Percentiles rank a stretch among this genome's conserved stretches.
These are phyloP conservation scores for Drosophila lutescens DNA, from an alignment of 2,888 invertebrate genomes.

Conservation along the genomic window DNA sequence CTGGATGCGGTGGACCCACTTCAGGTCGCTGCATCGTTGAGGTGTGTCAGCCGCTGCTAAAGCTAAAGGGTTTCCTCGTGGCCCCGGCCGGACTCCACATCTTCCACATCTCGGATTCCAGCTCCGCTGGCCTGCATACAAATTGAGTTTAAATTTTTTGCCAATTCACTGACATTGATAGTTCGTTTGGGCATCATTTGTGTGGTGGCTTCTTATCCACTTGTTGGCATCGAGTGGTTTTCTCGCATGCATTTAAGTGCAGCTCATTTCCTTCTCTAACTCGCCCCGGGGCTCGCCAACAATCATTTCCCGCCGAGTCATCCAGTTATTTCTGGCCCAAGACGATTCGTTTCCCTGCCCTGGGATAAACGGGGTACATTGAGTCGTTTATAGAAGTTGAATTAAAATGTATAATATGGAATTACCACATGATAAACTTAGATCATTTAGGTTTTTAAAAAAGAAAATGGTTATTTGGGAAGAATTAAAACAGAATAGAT, in stretches of 20 bases:
- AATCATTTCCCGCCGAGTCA: constrained; percentile 62
- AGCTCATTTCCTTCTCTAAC: constrained; percentile 78
- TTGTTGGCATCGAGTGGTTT: constrained; percentile 80
- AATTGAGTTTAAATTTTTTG: constrained; percentile 79
- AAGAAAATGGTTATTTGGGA: background rate
- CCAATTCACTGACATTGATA: constrained; percentile 81
- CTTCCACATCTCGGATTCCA: constrained; percentile 6
- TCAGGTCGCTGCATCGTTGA: constrained; percentile 64
- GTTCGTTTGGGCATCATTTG: constrained; percentile 80
- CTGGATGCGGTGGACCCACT: constrained; percentile 61
- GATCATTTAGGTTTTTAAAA: background rate
- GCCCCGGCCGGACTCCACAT: constrained; percentile 17
- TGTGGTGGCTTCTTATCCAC: constrained; percentile 80
- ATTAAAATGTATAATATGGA: background rate
- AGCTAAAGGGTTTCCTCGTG: constrained; percentile 73
- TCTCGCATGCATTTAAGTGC: constrained; percentile 77
- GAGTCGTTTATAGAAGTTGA: no score
- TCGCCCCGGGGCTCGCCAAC: constrained; percentile 51
- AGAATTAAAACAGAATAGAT: no score
- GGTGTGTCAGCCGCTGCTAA: constrained; percentile 70
- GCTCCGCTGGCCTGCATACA: constrained; percentile 70
- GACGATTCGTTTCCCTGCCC: constrained; percentile 34
- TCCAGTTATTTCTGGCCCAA: constrained; percentile 67
- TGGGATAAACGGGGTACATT: constrained; percentile 7
- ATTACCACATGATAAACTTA: background rate